Conservation (phyloP, 2,888 invertebrate species). For the Isotomurus palustris region DNA sequence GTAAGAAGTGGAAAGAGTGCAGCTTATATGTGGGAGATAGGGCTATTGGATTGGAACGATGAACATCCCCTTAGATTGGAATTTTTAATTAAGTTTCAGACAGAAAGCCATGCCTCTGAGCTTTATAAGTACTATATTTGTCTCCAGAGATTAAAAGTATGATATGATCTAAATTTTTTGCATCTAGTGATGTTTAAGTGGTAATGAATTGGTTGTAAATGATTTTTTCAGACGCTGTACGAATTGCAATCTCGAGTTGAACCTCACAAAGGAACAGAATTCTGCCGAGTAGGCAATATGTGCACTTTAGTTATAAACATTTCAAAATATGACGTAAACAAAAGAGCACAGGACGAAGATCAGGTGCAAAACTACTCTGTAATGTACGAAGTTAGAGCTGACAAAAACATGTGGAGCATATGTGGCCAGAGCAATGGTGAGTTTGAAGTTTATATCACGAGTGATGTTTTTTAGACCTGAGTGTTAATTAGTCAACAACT, state of each 20-base stretch:
- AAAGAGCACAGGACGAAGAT: too few species aligned
- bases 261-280: slow-evolving; percentile 72
- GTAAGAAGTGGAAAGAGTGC: slow-evolving; percentile 70
- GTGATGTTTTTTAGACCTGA: not conserved
- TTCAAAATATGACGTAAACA: slow-evolving; percentile 49
- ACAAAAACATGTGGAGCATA: slow-evolving; percentile 90
- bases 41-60: slow-evolving; percentile 50
- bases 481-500: slow-evolving; percentile 41
- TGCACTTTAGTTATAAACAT: slow-evolving; percentile 53
- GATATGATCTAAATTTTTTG: not conserved
- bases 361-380: slow-evolving; percentile 58
- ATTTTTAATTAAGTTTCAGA: slow-evolving; percentile 39
- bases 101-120: slow-evolving; percentile 23
- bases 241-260: slow-evolving; percentile 72
- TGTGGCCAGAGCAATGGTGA: slow-evolving; percentile 81
- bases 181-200: not conserved
- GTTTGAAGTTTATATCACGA: slow-evolving; percentile 11
- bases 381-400: slow-evolving; percentile 90
- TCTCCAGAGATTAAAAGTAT: slow-evolving; percentile 42
- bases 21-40: slow-evolving; percentile 79
- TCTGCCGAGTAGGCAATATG: slow-evolving; percentile 82
- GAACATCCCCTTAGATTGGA: slow-evolving; percentile 48
- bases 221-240: slow-evolving; percentile 65
- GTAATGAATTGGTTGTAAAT: not conserved
- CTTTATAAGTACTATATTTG: slow-evolving; percentile 43